These are phyloP conservation scores for Zonitis immaculata DNA, from an alignment of 2,888 invertebrate species.

Conservation along the genomic window DNA sequence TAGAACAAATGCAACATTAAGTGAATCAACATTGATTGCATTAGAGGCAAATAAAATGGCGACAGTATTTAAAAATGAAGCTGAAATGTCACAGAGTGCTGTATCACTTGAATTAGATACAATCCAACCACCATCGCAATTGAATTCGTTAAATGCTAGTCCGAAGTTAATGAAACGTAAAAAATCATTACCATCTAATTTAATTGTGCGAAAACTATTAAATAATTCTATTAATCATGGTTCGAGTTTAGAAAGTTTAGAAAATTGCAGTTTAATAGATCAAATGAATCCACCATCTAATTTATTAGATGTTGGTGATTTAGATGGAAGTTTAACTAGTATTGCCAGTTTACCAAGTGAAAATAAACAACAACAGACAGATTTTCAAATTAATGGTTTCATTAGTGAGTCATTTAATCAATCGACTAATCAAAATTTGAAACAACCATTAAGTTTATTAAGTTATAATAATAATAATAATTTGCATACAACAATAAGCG, in stretches of 20 bases:
- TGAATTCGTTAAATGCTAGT: slow-evolving; percentile 60
- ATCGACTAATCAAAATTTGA: slow-evolving; percentile 27
- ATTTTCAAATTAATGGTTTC: slow-evolving; percentile 46
- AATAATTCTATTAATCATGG: slow-evolving; percentile 49
- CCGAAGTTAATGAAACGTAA: slow-evolving; percentile 48
- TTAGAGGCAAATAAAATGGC: slow-evolving; percentile 70
- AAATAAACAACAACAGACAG: slow-evolving; percentile 55
- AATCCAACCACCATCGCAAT: slow-evolving; percentile 71
- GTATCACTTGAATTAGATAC: slow-evolving; percentile 66
- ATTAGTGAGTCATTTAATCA: slow-evolving; percentile 26
- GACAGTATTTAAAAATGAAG: slow-evolving; percentile 52
- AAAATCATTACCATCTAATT: slow-evolving; percentile 65
- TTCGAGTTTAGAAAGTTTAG: slow-evolving; percentile 61
- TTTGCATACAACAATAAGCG: slow-evolving; percentile 53
- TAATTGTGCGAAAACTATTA: slow-evolving; percentile 68
- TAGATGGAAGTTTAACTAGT: slow-evolving; percentile 79
- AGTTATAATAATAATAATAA: no score
- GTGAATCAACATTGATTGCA: slow-evolving; percentile 68
- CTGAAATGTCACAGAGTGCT: slow-evolving; percentile 57
- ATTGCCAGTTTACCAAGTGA: slow-evolving; percentile 80
- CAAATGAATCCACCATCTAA: slow-evolving; percentile 79
- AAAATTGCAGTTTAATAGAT: slow-evolving; percentile 62
- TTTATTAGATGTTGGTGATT: slow-evolving; percentile 63
- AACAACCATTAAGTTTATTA: slow-evolving; percentile 48
- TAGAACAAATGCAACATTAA: slow-evolving; percentile 56